Percentiles rank a stretch among this genome's conserved stretches.
Conservation (phyloP, 2,888 invertebrate species). For the Tridacna crocea region DNA sequence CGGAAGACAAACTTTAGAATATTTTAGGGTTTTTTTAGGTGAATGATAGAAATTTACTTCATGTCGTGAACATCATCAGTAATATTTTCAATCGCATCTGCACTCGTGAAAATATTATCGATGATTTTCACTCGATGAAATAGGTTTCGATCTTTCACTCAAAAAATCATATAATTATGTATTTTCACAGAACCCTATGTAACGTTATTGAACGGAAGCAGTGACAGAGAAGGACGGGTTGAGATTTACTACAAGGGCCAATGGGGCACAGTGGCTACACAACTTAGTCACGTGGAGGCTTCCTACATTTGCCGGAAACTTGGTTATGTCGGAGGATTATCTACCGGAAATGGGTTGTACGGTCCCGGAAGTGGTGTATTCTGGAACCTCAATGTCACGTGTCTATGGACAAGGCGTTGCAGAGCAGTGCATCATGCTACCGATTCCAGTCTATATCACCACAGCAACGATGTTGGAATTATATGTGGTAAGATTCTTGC, state of each 20-base stretch:
- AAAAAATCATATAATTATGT: not conserved
- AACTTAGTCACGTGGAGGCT: conserved; percentile 74
- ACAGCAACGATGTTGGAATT: conserved; percentile 69
- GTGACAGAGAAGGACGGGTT: conserved; percentile 74
- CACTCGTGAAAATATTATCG: no score
- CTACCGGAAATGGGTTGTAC: conserved; percentile 71
- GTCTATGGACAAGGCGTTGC: conserved; percentile 68
- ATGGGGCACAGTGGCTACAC: conserved; percentile 77
- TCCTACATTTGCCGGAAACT: conserved; percentile 76
- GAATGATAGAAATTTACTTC: no score
- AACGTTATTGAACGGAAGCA: conserved; percentile 72
- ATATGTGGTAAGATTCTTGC: conserved; percentile 71
- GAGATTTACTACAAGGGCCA: conserved; percentile 76
- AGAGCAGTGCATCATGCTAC: conserved; percentile 56
- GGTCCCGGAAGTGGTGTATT: conserved; percentile 71
- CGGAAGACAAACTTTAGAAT: no score
- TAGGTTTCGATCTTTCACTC: no score
- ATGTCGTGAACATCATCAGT: no score
- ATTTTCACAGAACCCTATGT: conserved; percentile 73
- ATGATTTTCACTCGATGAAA: no score
- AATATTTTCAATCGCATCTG: no score
- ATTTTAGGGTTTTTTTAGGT: no score
- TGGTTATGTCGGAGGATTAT: conserved; percentile 74
- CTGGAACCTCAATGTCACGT: conserved; percentile 74
- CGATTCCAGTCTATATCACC: conserved; percentile 57